A percentile compares a stretch with the other conserved stretches of the same genome.
Evolutionary conservation across 2,797 vertebrate genomes (phyloP).

Genomic region (Macrochelys suwanniensis): DNA sequence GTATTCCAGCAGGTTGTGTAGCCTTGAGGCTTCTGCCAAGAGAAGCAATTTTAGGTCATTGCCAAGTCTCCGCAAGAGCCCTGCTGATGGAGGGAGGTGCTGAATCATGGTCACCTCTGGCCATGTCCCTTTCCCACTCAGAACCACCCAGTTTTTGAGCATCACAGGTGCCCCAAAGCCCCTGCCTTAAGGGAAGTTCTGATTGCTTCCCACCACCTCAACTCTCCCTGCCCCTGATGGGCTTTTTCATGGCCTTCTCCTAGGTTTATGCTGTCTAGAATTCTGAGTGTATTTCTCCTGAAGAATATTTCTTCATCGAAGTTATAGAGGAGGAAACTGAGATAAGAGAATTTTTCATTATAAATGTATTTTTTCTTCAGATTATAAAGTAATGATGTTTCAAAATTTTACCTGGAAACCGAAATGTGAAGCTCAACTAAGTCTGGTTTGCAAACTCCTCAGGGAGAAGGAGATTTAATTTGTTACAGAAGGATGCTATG

Average conservation of each 20-base stretch:
- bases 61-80: neutral
- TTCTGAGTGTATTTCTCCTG: neutral
- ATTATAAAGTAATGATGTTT: constrained; percentile 45
- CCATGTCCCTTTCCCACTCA: neutral
- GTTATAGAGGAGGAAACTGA: constrained; percentile 51
- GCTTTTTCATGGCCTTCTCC: neutral
- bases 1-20: neutral
- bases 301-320: constrained; percentile 35
- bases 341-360: constrained; percentile 35
- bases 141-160: neutral
- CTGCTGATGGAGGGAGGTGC: neutral
- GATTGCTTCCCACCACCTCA: neutral
- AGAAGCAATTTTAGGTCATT: neutral
- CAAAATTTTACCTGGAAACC: neutral
- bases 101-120: neutral
- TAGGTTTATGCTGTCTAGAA: constrained; percentile 32
- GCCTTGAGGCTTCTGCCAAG: neutral
- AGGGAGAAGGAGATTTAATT: neutral
- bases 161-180: neutral
- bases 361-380: constrained; percentile 39
- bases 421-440: neutral
- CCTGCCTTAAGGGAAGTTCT: neutral
- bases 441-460: neutral
- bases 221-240: neutral
- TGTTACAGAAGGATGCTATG: neutral